Evolutionary conservation across 2,888 invertebrate species (phyloP).

Genomic region (Andrena chrysosceles): DNA sequence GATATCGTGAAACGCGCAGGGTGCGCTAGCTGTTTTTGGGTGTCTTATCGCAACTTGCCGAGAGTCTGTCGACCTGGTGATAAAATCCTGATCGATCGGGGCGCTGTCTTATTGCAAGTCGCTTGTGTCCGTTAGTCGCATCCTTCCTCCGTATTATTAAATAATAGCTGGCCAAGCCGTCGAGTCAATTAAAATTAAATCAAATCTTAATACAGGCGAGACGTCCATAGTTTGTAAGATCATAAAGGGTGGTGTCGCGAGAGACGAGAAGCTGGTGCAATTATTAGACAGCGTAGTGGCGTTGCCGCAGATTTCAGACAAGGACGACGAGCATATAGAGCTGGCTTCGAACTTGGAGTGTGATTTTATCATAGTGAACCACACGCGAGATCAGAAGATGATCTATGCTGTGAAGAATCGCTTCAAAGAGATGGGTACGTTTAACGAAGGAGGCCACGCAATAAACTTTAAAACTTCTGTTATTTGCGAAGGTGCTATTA

Average conservation of each 20-base stretch:
- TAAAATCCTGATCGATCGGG: slow-evolving; percentile 70
- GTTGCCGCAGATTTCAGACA: slow-evolving; percentile 81
- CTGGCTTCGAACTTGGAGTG: slow-evolving; percentile 73
- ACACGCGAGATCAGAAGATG: slow-evolving; percentile 66
- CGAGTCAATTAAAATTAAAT: not conserved
- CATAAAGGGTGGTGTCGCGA: slow-evolving; percentile 86
- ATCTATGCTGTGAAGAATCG: slow-evolving; percentile 67
- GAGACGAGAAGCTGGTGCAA: slow-evolving; percentile 86
- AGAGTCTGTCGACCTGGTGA: slow-evolving; percentile 64
- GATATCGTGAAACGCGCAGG: slow-evolving; percentile 61
- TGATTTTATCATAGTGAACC: slow-evolving; percentile 79
- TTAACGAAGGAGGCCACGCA: not conserved
- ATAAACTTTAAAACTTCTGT: not conserved
- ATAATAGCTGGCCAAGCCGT: not conserved
- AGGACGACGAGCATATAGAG: slow-evolving; percentile 85
- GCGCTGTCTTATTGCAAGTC: slow-evolving; percentile 63
- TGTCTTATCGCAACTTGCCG: slow-evolving; percentile 68
- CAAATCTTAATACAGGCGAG: slow-evolving; percentile 45
- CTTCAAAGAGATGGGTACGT: slow-evolving; percentile 68
- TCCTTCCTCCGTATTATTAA: not conserved
- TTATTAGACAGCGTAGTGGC: slow-evolving; percentile 86
- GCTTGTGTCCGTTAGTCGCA: slow-evolving; percentile 60
- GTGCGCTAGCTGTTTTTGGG: slow-evolving; percentile 65
- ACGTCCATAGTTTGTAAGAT: slow-evolving; percentile 86
- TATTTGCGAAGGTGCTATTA: slow-evolving; percentile 45